Evolutionary conservation across 1,140 invertebrate species (phyloP).

Genomic region (Zaprionus vittiger): DNA sequence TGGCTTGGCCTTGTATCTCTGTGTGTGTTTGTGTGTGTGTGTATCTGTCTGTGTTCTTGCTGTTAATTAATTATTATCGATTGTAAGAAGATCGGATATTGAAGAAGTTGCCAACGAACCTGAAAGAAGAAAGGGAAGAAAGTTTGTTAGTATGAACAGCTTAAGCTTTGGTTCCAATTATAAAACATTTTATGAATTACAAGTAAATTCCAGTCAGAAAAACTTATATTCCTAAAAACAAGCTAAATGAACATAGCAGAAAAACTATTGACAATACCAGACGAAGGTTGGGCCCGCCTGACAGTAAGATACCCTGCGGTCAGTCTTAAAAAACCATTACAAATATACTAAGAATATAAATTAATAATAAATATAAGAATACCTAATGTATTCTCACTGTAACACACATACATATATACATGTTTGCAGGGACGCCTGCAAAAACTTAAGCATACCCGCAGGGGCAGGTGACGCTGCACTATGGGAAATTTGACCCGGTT

Average conservation of each 20-base stretch:
- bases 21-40: conserved; percentile 27
- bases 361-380: too few relatives aligned
- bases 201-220: not conserved
- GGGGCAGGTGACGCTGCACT: too few relatives aligned
- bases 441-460: not conserved
- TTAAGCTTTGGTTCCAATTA: not conserved
- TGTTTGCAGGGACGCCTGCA: not conserved
- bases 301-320: too few relatives aligned
- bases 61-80: conserved; percentile 53
- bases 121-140: conserved; percentile 40
- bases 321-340: too few relatives aligned
- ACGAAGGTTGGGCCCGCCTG: too few relatives aligned
- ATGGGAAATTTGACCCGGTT: too few relatives aligned
- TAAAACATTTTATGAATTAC: not conserved
- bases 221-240: not conserved
- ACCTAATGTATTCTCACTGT: too few relatives aligned
- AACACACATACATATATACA: too few relatives aligned
- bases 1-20: not conserved
- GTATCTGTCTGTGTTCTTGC: conserved; percentile 36
- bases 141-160: not conserved
- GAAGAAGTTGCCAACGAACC: conserved; percentile 67
- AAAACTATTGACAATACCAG: not conserved
- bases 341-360: too few relatives aligned
- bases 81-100: conserved; percentile 55
- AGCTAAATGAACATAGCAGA: not conserved